Conservation (phyloP, 2,797 vertebrate genomes). For the Mormyrops boulengeri region DNA sequence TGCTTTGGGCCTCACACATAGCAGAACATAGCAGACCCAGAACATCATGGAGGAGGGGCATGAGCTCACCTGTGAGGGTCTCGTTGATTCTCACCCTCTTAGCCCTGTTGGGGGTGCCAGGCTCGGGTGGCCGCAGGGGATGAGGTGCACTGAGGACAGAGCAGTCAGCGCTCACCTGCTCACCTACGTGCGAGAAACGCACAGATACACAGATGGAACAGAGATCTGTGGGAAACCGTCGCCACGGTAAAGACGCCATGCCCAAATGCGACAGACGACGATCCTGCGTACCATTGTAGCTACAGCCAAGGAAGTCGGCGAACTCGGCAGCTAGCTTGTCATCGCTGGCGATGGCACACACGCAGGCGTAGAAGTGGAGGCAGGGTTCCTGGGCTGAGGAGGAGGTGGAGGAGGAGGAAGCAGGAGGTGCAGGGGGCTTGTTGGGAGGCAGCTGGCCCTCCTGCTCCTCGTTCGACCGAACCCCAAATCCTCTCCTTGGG, state of each 20-base stretch:
- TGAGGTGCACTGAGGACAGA: neutral
- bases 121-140: neutral
- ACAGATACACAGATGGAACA: neutral
- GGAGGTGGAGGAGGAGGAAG: neutral
- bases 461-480: conserved; percentile 20
- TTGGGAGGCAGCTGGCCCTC: neutral
- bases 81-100: conserved; percentile 16
- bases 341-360: conserved; percentile 85
- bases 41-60: neutral
- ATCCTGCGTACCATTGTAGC: conserved; percentile 56
- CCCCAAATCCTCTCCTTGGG: neutral
- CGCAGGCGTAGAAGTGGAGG: conserved; percentile 86
- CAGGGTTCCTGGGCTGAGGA: conserved; percentile 46
- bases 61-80: neutral
- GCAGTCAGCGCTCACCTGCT: neutral
- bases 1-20: neutral
- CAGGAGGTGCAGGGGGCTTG: neutral
- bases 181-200: neutral
- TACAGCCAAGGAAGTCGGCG: conserved; percentile 68
- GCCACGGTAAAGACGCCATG: neutral
- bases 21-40: neutral
- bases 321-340: conserved; percentile 79
- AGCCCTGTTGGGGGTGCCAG: neutral
- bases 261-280: neutral
- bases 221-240: neutral